Conservation (phyloP, 1,140 invertebrate species). For the Bombus balteatus region DNA sequence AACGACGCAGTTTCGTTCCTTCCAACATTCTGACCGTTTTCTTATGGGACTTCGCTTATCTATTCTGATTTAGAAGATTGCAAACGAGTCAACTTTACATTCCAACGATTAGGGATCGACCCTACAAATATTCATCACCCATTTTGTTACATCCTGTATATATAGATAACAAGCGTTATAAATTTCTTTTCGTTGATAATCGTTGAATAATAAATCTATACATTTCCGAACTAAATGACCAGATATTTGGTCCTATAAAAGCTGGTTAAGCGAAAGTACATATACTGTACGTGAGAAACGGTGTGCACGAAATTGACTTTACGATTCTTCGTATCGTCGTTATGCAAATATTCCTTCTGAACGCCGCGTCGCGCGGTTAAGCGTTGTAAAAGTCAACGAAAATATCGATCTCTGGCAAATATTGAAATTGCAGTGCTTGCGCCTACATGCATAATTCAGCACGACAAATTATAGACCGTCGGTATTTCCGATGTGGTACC, state of each 20-base stretch:
- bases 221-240: background rate
- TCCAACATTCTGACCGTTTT: background rate
- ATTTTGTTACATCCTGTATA: too few species aligned
- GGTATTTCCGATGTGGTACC: conserved; percentile 19
- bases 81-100: background rate
- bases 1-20: conserved; percentile 37
- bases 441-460: conserved; percentile 49
- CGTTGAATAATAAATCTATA: background rate
- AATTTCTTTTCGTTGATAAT: too few species aligned
- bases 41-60: background rate
- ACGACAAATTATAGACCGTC: conserved; percentile 31
- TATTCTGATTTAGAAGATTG: background rate
- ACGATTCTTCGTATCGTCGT: background rate
- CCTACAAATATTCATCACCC: too few species aligned
- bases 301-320: background rate
- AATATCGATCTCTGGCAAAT: conserved; percentile 35
- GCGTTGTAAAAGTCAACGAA: conserved; percentile 26
- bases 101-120: background rate
- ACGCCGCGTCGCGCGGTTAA: background rate
- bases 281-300: background rate
- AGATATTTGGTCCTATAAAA: background rate
- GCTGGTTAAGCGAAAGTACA: background rate
- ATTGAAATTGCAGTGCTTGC: conserved; percentile 21
- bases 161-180: too few species aligned
- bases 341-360: conserved; percentile 24